Conservation (phyloP, 2,797 vertebrate genomes). For the Cheirogaleus major region DNA sequence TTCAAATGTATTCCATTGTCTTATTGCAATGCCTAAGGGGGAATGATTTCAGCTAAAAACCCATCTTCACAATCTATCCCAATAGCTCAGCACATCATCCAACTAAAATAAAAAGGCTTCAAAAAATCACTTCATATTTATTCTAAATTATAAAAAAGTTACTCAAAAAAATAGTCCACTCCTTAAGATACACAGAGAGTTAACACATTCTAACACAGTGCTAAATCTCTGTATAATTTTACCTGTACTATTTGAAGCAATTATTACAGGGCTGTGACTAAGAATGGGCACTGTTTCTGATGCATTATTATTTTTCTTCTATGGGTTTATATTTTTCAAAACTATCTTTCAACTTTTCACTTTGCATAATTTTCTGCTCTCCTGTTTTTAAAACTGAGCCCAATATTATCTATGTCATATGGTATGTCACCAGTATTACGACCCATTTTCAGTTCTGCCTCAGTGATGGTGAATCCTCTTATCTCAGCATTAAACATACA, state of each 20-base stretch:
- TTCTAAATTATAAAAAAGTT: neutral
- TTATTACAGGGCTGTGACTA: neutral
- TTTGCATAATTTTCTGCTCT: neutral
- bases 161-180: neutral
- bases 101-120: conserved; percentile 32
- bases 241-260: neutral
- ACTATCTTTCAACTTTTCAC: neutral
- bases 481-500: neutral
- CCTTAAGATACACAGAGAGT: neutral
- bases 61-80: neutral
- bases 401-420: neutral
- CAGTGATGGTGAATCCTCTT: neutral
- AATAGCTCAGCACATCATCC: conserved; percentile 14
- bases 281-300: neutral
- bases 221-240: neutral
- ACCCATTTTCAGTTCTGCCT: neutral
- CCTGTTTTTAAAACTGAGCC: neutral
- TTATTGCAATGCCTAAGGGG: conserved; percentile 20
- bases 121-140: neutral
- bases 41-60: conserved; percentile 46
- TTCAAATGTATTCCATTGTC: neutral
- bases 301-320: neutral
- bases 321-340: neutral
- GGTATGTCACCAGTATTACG: neutral
- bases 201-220: neutral